Evolutionary conservation across 2,797 vertebrate genomes (phyloP).

Genomic region (Alcedo atthis): DNA sequence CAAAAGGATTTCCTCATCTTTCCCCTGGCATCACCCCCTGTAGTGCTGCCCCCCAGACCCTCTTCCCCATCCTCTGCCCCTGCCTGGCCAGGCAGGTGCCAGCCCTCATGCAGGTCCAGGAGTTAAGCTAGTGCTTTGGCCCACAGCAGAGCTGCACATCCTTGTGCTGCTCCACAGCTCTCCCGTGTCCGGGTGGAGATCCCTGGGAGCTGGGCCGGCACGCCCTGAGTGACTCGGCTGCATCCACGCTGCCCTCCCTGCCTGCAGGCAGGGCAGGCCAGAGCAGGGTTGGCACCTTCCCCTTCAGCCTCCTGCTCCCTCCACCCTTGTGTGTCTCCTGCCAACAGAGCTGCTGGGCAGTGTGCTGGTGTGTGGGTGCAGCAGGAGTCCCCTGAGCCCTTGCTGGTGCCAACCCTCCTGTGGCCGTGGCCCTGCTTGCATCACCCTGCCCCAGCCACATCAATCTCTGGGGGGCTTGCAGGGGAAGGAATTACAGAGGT

Average conservation of each 20-base stretch:
- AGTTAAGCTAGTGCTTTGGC: rapidly evolving
- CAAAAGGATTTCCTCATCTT: neutral
- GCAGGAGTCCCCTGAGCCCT: neutral
- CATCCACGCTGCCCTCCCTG: neutral
- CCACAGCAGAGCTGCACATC: neutral
- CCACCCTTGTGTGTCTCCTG: neutral
- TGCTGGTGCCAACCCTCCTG: neutral
- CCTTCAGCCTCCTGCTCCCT: neutral
- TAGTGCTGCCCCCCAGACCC: neutral
- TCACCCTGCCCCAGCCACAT: rapidly evolving
- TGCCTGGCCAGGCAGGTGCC: neutral
- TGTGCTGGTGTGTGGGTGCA: rapidly evolving
- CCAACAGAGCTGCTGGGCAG: rapidly evolving
- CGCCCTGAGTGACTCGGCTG: neutral
- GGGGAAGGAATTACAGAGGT: neutral
- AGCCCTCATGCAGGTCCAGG: rapidly evolving
- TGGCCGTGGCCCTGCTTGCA: neutral
- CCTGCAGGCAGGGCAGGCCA: neutral
- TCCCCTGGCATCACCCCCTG: neutral
- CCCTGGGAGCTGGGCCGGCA: neutral
- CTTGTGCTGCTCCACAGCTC: neutral
- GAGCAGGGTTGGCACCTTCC: neutral
- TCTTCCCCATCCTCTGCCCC: neutral
- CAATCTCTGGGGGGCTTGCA: neutral
- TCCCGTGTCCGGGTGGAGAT: neutral